phyloP scores from a whole-genome alignment of 2,113 vertebrate species.

The Neotragus moschatus region DNA sequence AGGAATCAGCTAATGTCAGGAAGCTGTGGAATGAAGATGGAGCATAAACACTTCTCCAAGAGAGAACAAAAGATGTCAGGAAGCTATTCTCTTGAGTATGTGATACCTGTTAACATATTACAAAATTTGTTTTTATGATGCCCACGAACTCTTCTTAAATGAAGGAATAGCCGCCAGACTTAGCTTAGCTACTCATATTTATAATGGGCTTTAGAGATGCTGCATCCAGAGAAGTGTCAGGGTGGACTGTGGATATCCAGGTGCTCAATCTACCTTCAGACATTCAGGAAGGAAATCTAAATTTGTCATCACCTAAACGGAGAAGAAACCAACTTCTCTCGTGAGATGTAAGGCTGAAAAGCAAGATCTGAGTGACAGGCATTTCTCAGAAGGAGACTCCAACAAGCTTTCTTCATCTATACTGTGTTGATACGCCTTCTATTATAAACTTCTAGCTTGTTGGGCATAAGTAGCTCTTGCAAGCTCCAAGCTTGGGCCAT shows the following conservation, averaged over 20 bases:
- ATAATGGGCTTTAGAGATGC: background rate
- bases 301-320: background rate
- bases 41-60: background rate
- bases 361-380: background rate
- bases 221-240: background rate
- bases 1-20: background rate
- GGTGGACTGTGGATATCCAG: accelerated
- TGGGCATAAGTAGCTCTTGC: background rate
- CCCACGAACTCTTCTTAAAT: background rate
- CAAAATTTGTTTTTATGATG: background rate
- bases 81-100: background rate
- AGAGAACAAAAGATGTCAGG: background rate
- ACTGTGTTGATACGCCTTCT: background rate
- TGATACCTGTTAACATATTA: background rate
- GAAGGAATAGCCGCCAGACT: background rate
- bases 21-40: background rate
- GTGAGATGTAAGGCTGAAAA: background rate
- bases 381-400: background rate
- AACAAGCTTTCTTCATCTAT: background rate
- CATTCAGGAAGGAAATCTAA: background rate
- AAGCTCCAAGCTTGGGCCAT: background rate
- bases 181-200: background rate
- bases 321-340: background rate
- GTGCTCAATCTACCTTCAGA: background rate
- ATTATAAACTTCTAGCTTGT: background rate